Evolutionary conservation across 2,113 vertebrate species (phyloP), one percentile per base, ranked within the genome.

Genomic region (Neoarius graeffei): DNA sequence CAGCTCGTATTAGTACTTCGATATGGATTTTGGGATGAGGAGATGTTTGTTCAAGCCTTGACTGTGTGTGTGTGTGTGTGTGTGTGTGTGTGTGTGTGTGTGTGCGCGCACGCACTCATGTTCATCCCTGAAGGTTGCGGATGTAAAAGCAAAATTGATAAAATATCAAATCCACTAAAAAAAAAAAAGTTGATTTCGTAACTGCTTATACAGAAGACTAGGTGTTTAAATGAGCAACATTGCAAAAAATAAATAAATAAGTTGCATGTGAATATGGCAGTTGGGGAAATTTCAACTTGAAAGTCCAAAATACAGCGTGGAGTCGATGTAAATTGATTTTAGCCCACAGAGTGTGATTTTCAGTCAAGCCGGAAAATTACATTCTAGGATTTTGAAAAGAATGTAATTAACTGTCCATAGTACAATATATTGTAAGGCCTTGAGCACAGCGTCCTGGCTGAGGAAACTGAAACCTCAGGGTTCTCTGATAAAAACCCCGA

Each of bases 211-310:
- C 30, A 11, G 20, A 77, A 5, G 3, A 59, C 8, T 42, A 27
- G 19, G 27, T 57, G 17, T 81, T 81, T 1, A 60, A 35, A 20
- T 60, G 56, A 20, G 56, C 27, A 60, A 19, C n/a, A 25, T 23
- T 69, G n/a, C 9, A 20, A 5, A 14, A 15, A 67, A 67, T 15
- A 1, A 30, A 30, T 23, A 42, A 19, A 14, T 4, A 10, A 62
- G 25, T 25, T 62, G 80, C 27, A 82, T 62, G 19, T 82, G 80
- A 82, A 82, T 23, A 42, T 81, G 27, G 79, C n/a, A 59, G 79
- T 35, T 59, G n/a, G n/a, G 50, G n/a, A 80, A 80, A 54, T 80
- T 80, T 35, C 8, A 3, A 59, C 57, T 3, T 81, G 23, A 81
- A 48, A 62, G 80, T 62, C 10, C 30, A 60, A 30, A 27, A 54